Evolutionary conservation across 2,113 vertebrate species (phyloP).

Genomic region (Bufo gargarizans): DNA sequence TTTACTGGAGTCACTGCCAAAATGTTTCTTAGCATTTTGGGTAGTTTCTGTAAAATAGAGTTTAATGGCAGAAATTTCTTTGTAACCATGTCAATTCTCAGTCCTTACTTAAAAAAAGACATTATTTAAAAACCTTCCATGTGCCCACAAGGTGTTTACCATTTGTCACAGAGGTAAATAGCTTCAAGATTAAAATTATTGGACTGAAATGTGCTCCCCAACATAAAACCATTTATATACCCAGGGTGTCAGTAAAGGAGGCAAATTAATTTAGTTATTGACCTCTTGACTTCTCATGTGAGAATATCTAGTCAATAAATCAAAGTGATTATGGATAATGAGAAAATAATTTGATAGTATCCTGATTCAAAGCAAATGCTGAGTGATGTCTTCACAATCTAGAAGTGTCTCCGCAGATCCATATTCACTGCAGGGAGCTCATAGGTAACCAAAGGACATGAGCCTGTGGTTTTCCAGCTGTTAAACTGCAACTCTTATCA

Average conservation of each 20-base stretch:
- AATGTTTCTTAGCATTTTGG: too few species aligned
- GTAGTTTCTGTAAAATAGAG: too few species aligned
- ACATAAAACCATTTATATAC: background rate
- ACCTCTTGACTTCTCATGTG: background rate
- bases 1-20: too few species aligned
- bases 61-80: too few species aligned
- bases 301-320: background rate
- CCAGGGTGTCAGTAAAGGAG: slow-evolving; percentile 1
- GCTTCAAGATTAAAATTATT: background rate
- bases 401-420: background rate
- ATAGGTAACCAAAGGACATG: background rate
- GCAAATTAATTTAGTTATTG: slow-evolving; percentile 11
- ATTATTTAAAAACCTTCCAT: background rate
- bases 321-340: slow-evolving; percentile 18
- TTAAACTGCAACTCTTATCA: too few species aligned
- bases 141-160: background rate
- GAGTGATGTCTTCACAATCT: background rate
- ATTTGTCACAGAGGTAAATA: background rate
- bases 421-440: background rate
- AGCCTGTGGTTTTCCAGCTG: background rate
- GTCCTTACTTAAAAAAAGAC: background rate
- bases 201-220: slow-evolving; percentile 13
- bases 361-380: background rate
- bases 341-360: slow-evolving; percentile 21
- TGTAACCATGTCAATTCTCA: too few species aligned